Base-by-base conservation (phyloP, 2,888 invertebrate species). In the Pyrochroa serraticornis region DNA sequence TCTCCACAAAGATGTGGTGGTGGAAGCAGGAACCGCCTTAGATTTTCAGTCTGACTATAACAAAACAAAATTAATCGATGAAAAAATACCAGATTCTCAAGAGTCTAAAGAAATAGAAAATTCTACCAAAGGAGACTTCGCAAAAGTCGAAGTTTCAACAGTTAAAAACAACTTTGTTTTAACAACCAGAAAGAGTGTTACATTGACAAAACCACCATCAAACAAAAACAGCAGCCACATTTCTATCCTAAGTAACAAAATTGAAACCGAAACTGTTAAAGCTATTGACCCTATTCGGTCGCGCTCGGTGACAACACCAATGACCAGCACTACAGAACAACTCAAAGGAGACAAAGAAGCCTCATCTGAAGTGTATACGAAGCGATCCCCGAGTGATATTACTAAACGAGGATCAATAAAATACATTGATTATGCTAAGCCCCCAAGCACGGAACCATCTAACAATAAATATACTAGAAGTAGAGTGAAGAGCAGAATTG, bases 51-150 rank as follows among this genome's bases (percentile, higher is more conserved):
- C 83, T 48, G 78, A 79, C 59, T 82, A 82, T 64, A 83, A 84
- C 66, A 82, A 85, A 75, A 84, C 84, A 65, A 82, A 83, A 78
- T 80, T 82, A 70, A 79, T 82, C 57, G 79, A 80, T 58, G 72
- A 82, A 52, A 70, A 77, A 64, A 82, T 82, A 67, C 22, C 22
- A 5, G 22, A 22, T 22, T 22, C 22, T 5, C 22, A 22, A 22
- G 22, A 22, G 22, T 3, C 22, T 22, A 82, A 81, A 56, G 31
- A n/a, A n/a, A n/a, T n/a, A n/a, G n/a, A 44, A 6, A n/a, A 51
- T 32, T 33, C 48, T 13, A 44, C 31, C 43, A 59, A 48, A 43
- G 56, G 49, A 9, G 63, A 63, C 7, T 46, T 45, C 32, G 60
- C 54, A 22, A 47, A 55, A 32, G 10, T 49, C 7, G 66, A 65